A percentile compares a stretch with the other conserved stretches of the same genome.
phyloP scores from a whole-genome alignment of 2,113 vertebrate species.

The Puma concolor region DNA sequence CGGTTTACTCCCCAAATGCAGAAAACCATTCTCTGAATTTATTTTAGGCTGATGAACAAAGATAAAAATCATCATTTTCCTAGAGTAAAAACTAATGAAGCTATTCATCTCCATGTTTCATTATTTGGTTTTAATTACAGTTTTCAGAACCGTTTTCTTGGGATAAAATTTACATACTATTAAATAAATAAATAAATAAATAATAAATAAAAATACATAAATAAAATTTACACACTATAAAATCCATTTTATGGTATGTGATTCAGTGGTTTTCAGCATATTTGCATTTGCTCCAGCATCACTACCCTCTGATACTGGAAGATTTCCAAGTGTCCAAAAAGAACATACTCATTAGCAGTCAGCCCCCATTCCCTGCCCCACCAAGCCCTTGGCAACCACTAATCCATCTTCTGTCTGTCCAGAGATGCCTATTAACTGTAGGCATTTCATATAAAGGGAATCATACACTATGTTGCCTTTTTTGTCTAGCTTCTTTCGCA shows the following conservation, averaged over 20 bases:
- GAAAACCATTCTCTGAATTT: slow-evolving; percentile 34
- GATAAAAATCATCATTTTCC: slow-evolving; percentile 69
- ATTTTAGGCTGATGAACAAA: slow-evolving; percentile 56
- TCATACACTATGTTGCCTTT: not conserved
- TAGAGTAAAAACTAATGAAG: slow-evolving; percentile 35
- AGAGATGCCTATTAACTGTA: not conserved
- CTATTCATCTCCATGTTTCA: not conserved
- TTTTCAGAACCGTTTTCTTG: not conserved
- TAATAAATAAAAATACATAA: no score
- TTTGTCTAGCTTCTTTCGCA: not conserved
- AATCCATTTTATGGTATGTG: not conserved
- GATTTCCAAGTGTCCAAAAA: not conserved
- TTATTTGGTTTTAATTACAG: slow-evolving; percentile 51
- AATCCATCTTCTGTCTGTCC: not conserved
- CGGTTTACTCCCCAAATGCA: slow-evolving; percentile 58
- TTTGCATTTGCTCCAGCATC: not conserved
- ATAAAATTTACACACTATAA: not conserved
- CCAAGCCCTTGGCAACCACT: not conserved
- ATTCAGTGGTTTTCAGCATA: not conserved
- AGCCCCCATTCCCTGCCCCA: not conserved
- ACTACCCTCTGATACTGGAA: not conserved
- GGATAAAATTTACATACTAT: not conserved
- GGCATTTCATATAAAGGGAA: not conserved
- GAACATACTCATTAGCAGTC: not conserved
- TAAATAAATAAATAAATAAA: not conserved